Evolutionary conservation across 35 echinoderm and acorn worm species (phyloP), one percentile per base, ranked within the genome.

Genomic region (Strongylocentrotus purpuratus): DNA sequence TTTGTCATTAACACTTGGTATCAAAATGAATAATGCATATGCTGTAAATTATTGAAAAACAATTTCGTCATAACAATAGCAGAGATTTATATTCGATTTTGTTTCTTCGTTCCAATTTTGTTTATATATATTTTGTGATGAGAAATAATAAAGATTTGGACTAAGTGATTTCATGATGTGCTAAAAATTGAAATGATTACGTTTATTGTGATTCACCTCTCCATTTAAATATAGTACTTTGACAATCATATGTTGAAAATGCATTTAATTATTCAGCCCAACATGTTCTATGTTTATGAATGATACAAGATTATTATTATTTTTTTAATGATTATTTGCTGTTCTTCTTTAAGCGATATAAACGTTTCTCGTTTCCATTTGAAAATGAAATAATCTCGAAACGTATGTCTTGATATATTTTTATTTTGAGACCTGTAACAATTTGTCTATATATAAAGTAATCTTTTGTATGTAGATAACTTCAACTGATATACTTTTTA

Each of bases 371-470:
- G 45, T 89, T 89, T 89, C 87, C 87, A 89, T 89, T 89, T 89
- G 87, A 89, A 89, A 89, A 89, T 89, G 45, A 89, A 89, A 89
- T n/a, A 89, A 89, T 89, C 87, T 45, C 41, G 87, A 45, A 89
- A 33, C 33, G 12, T 89, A 89, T 89, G 87, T 12, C 32, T 89
- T 45, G 87, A 78, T 78, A 22, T 78, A 78, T 78, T 78, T n/a
- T 78, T 78, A 28, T 78, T 78, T 78, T 10, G 65, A 78, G 65
- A 78, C 65, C 20, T 78, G 65, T 78, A 31, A 78, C 65, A 55
- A 55, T 55, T n/a, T n/a, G n/a, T n/a, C n/a, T n/a, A 78, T 78
- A 8, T 22, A 78, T 78, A 25, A 28, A n/a, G 65, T 28, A 78
- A 78, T n/a, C 65, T 78, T 22, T 22, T 28, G 20, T n/a, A 28